Evolutionary conservation across 2,888 invertebrate species (phyloP), one percentile per base, ranked within the genome.

Genomic region (Uloborus plumipes): DNA sequence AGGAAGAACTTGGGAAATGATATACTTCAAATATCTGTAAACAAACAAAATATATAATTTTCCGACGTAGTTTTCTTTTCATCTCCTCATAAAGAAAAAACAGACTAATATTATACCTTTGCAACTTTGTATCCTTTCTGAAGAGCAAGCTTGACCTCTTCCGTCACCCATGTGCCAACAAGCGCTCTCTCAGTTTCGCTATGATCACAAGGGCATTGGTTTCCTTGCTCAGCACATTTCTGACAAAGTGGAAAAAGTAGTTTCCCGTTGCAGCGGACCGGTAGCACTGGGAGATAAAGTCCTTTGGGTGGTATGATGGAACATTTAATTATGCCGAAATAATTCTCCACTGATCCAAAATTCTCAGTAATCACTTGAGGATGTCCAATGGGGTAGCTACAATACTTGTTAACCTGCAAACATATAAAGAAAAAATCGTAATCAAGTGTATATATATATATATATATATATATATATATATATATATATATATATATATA

Each of bases 21-120:
- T 64, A 73, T 9, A 49, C 59, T 39, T 49, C 59, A 14, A n/a
- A 39, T 14, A 72, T 51, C 31, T 51, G 14, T 13, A 51, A 65
- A 39, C 47, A 31, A 74, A n/a, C n/a, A n/a, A n/a, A n/a, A n/a
- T n/a, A n/a, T n/a, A n/a, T n/a, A 74, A 13, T 2, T 31, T 31
- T 31, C 31, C 2, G 4, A 2, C 31, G 4, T 7, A 4, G 31
- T 31, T 7, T 31, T 4, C 7, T 31, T 31, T 31, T 31, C 7
- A 4, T 31, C 7, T 2, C 31, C 31, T 31, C 31, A 31, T 31
- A 7, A 31, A 31, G 2, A 31, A 31, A 31, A 7, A 31, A 31
- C 4, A 31, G 7, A 31, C 4, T 31, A 31, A 31, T 4, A 31
- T 2, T 2, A 31, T 31, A 31, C 31, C 31, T 31, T 31, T 31